Percentiles rank a stretch among this genome's conserved stretches.
phyloP scores from a whole-genome alignment of 2,113 vertebrate species.

The Beaufortia kweichowensis region DNA sequence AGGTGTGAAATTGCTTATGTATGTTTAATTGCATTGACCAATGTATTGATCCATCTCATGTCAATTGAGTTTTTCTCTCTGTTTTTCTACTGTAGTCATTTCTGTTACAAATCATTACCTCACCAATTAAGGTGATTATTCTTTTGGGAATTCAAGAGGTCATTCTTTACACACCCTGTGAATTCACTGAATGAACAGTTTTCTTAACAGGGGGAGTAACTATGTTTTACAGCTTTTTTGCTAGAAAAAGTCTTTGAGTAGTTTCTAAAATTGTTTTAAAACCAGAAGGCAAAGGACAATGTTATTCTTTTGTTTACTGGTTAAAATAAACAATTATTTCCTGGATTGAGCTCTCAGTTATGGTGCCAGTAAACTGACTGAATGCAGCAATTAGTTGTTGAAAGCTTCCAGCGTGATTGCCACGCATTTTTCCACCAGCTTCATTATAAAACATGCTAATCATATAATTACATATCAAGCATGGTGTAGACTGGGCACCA shows the following conservation, averaged over 20 bases:
- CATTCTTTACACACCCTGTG: not conserved
- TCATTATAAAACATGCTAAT: constrained; percentile 43
- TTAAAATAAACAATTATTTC: not conserved
- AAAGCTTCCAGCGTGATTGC: constrained; percentile 21
- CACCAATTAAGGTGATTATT: constrained; percentile 16
- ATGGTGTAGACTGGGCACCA: not conserved
- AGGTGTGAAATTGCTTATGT: constrained; percentile 52
- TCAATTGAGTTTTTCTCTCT: constrained; percentile 26
- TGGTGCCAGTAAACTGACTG: not conserved
- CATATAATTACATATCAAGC: constrained; percentile 38
- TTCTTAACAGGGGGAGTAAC: too few relatives aligned
- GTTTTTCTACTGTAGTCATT: constrained; percentile 36
- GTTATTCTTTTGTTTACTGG: not conserved
- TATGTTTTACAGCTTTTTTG: too few relatives aligned
- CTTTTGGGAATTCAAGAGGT: not conserved
- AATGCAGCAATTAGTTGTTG: not conserved
- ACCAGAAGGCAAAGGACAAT: not conserved
- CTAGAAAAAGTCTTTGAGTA: too few relatives aligned
- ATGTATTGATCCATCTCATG: constrained; percentile 42
- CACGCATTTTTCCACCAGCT: constrained; percentile 11
- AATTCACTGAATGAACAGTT: too few relatives aligned
- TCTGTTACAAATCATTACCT: constrained; percentile 31
- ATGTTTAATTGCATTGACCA: constrained; percentile 52
- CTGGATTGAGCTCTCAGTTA: not conserved
- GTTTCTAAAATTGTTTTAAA: not conserved